These are phyloP conservation scores for Tragopan temminckii DNA, from an alignment of 2,797 vertebrate species.

Conservation along the genomic window DNA sequence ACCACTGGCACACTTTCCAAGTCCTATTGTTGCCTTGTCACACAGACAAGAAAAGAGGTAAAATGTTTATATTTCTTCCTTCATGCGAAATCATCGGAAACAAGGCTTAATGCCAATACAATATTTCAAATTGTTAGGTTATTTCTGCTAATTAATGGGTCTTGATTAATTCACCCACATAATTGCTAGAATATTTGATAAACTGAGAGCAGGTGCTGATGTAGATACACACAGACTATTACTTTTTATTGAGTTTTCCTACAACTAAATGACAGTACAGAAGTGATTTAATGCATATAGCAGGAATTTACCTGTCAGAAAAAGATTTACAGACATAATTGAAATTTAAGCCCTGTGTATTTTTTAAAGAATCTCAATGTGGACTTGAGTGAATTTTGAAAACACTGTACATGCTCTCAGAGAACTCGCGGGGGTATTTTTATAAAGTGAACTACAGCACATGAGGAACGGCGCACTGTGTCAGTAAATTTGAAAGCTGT, in stretches of 20 bases:
- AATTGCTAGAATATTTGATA: neutral
- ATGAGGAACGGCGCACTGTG: neutral
- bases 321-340: neutral
- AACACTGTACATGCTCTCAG: neutral
- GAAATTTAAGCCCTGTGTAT: neutral
- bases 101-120: neutral
- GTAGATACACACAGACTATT: neutral
- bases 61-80: neutral
- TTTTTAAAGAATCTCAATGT: neutral
- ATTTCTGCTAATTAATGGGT: constrained; percentile 12
- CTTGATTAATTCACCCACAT: neutral
- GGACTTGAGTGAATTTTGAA: neutral
- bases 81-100: neutral
- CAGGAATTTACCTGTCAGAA: neutral
- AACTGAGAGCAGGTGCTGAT: neutral
- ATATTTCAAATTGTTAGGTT: neutral
- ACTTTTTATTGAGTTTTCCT: neutral
- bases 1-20: neutral
- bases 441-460: neutral
- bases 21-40: neutral
- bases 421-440: neutral
- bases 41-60: neutral
- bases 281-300: neutral
- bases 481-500: neutral
- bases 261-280: neutral